These are phyloP conservation scores for Coenonympha glycerion DNA, from an alignment of 2,888 invertebrate species.

Conservation along the genomic window DNA sequence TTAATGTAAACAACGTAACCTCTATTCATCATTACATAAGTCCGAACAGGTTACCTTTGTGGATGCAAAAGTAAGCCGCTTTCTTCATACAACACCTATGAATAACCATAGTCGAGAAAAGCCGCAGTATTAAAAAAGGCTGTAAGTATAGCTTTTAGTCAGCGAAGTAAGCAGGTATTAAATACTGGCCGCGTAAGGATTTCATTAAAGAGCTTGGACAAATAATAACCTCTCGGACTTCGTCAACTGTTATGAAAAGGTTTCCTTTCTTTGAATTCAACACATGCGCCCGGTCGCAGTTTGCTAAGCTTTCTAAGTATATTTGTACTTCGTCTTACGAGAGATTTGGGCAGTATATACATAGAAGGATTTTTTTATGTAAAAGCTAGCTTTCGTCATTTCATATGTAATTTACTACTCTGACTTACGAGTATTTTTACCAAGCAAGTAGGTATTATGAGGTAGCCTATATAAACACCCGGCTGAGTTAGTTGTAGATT, in stretches of 20 bases:
- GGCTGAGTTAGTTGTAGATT: too few relatives aligned
- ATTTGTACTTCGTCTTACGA: neutral
- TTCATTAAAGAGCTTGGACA: neutral
- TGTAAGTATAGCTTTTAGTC: neutral
- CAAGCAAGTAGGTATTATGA: too few relatives aligned
- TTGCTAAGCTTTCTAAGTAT: neutral
- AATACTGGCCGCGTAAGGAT: neutral
- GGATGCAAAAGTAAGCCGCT: neutral
- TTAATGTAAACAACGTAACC: too few relatives aligned
- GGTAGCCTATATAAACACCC: too few relatives aligned
- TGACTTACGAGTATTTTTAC: too few relatives aligned
- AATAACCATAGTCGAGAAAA: neutral
- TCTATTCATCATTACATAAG: too few relatives aligned
- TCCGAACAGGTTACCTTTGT: too few relatives aligned
- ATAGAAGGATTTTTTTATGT: neutral
- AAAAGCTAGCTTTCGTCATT: neutral
- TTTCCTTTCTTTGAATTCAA: neutral
- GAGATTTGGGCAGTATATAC: neutral
- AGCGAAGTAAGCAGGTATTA: neutral
- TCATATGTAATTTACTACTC: neutral
- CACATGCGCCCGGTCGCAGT: neutral
- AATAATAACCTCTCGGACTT: neutral
- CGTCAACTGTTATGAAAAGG: neutral
- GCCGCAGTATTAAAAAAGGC: neutral
- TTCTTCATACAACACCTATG: neutral